Evolutionary conservation across 2,113 vertebrate genomes (phyloP).

Genomic region (Chroicocephalus ridibundus): DNA sequence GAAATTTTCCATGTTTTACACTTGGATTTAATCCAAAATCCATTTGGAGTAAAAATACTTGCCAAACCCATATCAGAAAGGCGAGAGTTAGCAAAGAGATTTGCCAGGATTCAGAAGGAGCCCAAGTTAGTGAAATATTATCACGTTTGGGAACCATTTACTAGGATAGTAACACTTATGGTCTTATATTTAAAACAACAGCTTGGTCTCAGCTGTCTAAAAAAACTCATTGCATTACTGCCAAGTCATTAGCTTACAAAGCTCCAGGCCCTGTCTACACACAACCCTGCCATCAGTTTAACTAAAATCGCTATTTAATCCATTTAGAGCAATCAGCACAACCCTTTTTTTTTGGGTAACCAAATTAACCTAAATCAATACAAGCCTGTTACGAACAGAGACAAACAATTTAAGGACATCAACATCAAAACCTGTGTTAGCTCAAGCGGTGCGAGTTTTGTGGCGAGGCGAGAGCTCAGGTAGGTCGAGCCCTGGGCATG

Average conservation of each 20-base stretch:
- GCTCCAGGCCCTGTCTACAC: conserved; percentile 63
- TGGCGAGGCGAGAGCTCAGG: not conserved
- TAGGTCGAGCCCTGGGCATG: not conserved
- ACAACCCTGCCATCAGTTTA: conserved; percentile 37
- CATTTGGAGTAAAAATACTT: not conserved
- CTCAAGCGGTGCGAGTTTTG: not conserved
- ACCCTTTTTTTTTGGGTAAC: conserved; percentile 32
- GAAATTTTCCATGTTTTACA: not conserved
- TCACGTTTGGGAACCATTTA: not conserved
- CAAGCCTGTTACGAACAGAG: conserved; percentile 26
- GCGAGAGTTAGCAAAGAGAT: not conserved
- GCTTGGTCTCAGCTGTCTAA: conserved; percentile 11
- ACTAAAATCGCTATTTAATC: conserved; percentile 59
- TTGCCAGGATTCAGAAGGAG: not conserved
- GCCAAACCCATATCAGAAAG: not conserved
- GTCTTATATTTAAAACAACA: not conserved
- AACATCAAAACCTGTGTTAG: conserved; percentile 14
- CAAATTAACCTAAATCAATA: conserved; percentile 57
- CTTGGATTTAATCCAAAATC: not conserved
- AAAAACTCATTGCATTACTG: not conserved
- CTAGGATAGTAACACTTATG: not conserved
- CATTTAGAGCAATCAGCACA: conserved; percentile 61
- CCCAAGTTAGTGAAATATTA: not conserved
- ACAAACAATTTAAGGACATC: conserved; percentile 1
- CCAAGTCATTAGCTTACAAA: conserved; percentile 63